Conservation (phyloP, 2,113 vertebrate species). For the Vimba vimba region DNA sequence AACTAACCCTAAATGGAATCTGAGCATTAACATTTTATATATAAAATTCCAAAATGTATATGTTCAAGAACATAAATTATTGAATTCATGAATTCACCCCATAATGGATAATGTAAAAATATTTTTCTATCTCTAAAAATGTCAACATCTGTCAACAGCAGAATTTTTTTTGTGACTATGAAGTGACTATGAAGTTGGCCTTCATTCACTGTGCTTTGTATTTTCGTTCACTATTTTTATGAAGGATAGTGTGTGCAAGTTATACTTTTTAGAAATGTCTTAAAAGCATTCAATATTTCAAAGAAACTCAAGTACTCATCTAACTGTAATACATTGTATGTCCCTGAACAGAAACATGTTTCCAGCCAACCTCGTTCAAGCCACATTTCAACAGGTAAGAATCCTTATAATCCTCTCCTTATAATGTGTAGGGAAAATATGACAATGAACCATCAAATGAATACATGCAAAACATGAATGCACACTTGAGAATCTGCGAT, state of each 20-base stretch:
- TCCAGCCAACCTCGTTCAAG: slow-evolving; percentile 94
- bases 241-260: background rate
- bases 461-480: background rate
- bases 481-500: no score
- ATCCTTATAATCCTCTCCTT: background rate
- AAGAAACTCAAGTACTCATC: no score
- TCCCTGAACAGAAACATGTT: slow-evolving; percentile 91
- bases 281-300: background rate
- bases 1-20: no score
- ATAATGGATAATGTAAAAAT: background rate
- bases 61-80: no score
- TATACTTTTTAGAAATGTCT: background rate
- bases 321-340: slow-evolving; percentile 39
- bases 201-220: background rate
- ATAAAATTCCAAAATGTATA: no score
- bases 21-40: no score
- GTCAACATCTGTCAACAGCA: background rate
- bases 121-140: background rate
- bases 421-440: background rate
- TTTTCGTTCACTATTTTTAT: background rate
- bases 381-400: slow-evolving; percentile 95
- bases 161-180: background rate
- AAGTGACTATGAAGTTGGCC: background rate
- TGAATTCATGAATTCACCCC: background rate
- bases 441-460: background rate